Evolutionary conservation across 2,888 invertebrate genomes (phyloP).

Genomic region (Plutella xylostella): DNA sequence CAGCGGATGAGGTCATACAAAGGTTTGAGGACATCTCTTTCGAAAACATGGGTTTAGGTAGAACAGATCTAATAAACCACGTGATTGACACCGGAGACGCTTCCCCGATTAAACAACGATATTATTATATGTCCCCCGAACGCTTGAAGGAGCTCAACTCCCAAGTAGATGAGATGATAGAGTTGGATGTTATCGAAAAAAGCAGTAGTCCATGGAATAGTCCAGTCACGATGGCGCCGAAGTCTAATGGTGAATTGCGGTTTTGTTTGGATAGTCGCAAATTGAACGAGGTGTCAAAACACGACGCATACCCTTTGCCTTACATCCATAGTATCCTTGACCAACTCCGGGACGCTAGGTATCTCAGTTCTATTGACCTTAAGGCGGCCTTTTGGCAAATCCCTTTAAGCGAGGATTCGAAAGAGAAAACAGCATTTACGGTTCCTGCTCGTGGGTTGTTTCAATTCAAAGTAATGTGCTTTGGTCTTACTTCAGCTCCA

Average conservation of each 20-base stretch:
- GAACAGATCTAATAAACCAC: background rate
- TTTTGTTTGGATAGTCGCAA: background rate
- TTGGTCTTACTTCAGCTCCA: no score
- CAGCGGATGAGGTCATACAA: background rate
- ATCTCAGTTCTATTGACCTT: background rate
- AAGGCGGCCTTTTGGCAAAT: background rate
- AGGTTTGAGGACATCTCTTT: background rate
- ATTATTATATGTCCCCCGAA: background rate
- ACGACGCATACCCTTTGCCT: background rate
- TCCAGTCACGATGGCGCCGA: background rate
- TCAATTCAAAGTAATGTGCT: no score
- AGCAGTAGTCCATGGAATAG: background rate
- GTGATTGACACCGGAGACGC: background rate
- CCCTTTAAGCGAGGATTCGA: background rate
- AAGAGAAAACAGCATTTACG: background rate
- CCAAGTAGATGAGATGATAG: background rate
- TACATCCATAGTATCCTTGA: background rate
- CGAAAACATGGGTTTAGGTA: background rate
- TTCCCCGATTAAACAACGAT: background rate
- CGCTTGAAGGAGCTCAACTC: background rate
- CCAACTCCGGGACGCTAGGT: background rate
- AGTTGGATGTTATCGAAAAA: background rate
- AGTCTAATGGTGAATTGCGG: background rate
- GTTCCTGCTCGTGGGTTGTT: background rate
- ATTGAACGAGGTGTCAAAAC: background rate